phyloP scores from a whole-genome alignment of 2,113 vertebrate species.

The Corynorhinus townsendii region DNA sequence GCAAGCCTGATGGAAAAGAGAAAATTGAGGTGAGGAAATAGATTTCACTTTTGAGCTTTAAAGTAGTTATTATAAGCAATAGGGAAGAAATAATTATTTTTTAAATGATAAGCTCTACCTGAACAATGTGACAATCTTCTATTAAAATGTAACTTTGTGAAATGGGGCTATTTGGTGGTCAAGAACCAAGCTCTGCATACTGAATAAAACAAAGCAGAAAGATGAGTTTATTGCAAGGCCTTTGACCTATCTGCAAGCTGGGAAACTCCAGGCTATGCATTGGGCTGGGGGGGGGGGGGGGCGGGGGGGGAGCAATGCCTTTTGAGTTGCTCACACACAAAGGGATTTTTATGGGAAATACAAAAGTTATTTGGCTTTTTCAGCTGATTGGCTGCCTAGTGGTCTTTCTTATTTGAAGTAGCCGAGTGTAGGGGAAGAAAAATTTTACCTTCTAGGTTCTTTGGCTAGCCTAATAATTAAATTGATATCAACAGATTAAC shows the following conservation, averaged over 20 bases:
- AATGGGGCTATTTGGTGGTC: slow-evolving; percentile 36
- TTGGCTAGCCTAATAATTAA: background rate
- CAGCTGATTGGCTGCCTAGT: background rate
- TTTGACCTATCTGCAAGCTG: background rate
- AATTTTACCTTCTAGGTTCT: background rate
- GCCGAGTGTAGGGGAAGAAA: background rate
- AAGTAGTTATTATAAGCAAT: slow-evolving; percentile 73
- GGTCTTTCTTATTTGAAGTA: background rate
- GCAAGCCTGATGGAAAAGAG: slow-evolving; percentile 38
- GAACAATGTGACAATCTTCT: slow-evolving; percentile 62
- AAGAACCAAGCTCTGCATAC: background rate
- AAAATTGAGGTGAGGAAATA: slow-evolving; percentile 68
- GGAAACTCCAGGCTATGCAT: background rate
- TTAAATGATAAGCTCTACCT: slow-evolving; percentile 64
- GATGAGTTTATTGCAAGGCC: background rate
- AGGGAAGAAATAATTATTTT: slow-evolving; percentile 73
- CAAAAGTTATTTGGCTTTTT: background rate
- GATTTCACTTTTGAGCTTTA: slow-evolving; percentile 62
- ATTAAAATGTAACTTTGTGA: slow-evolving; percentile 61
- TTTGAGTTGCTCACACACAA: background rate
- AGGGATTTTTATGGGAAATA: background rate
- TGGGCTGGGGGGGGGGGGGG: too few species aligned
- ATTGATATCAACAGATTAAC: background rate
- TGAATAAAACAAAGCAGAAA: background rate
- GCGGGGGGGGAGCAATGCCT: background rate